phyloP scores from a whole-genome alignment of 2,113 vertebrate species.

The Ceyx melanurus region DNA sequence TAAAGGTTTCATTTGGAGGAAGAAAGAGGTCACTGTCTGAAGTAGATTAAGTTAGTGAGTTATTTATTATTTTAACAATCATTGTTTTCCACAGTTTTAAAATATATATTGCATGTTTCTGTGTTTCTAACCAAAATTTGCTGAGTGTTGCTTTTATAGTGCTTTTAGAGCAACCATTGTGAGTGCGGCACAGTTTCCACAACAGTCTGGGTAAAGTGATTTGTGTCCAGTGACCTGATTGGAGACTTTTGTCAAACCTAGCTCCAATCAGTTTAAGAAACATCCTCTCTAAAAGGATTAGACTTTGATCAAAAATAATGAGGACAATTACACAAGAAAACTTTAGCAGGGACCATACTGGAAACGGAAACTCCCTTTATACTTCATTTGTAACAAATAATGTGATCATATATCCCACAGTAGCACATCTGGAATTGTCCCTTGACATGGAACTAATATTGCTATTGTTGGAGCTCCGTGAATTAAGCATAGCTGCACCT shows the following conservation, averaged over 20 bases:
- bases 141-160: constrained; percentile 9
- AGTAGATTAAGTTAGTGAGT: not conserved
- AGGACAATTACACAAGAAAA: not conserved
- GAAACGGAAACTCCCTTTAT: not conserved
- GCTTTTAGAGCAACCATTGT: not conserved
- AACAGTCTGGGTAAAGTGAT: constrained; percentile 32
- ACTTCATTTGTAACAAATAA: not conserved
- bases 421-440: not conserved
- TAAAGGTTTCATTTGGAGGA: not conserved
- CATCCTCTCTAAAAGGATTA: not conserved
- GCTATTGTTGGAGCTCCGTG: not conserved
- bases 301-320: not conserved
- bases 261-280: constrained; percentile 6
- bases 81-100: not conserved
- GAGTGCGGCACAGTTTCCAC: constrained; percentile 43
- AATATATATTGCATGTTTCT: not conserved
- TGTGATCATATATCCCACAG: not conserved
- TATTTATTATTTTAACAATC: not conserved
- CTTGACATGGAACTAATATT: not conserved
- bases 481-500: not conserved
- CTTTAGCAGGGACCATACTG: not conserved
- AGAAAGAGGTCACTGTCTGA: not conserved
- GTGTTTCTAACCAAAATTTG: constrained; percentile 24
- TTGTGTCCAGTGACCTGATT: not conserved
- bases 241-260: constrained; percentile 28